A percentile compares a stretch with the other conserved stretches of the same genome.
phyloP scores from a whole-genome alignment of 2,888 invertebrate genomes.

The Lathronympha strigana region DNA sequence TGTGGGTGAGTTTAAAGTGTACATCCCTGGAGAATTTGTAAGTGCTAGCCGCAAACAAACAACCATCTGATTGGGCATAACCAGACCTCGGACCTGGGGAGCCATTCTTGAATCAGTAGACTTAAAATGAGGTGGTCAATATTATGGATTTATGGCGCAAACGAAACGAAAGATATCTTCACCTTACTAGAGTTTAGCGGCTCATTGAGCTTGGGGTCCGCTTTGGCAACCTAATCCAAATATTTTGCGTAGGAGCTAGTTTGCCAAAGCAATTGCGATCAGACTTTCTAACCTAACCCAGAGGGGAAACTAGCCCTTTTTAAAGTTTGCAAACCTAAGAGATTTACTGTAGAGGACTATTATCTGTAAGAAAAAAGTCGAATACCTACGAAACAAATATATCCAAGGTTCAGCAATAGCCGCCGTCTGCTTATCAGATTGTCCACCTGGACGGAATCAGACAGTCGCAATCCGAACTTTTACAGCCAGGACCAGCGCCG shows the following conservation, averaged over 20 bases:
- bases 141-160: no score
- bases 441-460: conserved; percentile 70
- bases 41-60: conserved; percentile 55
- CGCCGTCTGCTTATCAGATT: conserved; percentile 65
- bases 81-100: neutral
- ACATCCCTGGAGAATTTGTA: conserved; percentile 30
- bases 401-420: conserved; percentile 15
- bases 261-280: no score
- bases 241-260: no score
- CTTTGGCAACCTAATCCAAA: no score
- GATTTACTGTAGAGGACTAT: neutral
- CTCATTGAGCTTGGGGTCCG: no score
- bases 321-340: no score
- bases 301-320: no score
- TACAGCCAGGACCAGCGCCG: conserved; percentile 64
- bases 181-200: no score
- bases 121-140: no score
- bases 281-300: no score
- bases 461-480: conserved; percentile 61
- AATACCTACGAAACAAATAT: conserved; percentile 2
- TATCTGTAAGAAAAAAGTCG: conserved; percentile 4
- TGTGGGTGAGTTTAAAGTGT: neutral
- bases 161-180: no score
- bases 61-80: conserved; percentile 57
- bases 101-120: conserved; percentile 6